Conservation (phyloP, 2,888 invertebrate species). For the Morinoia aosen region DNA sequence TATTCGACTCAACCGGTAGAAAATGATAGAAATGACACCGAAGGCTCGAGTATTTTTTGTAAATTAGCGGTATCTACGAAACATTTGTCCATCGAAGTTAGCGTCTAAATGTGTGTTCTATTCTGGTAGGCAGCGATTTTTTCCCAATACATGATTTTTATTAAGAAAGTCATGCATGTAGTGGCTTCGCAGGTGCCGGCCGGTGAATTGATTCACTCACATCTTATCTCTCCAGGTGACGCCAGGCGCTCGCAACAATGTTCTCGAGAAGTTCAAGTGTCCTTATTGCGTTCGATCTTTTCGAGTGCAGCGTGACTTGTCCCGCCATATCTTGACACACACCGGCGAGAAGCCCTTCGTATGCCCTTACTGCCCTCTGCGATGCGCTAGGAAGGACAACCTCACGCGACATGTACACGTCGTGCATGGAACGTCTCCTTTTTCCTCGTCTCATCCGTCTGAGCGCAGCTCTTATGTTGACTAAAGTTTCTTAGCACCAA, state of each 20-base stretch:
- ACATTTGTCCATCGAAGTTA: neutral
- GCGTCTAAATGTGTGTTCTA: neutral
- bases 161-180: neutral
- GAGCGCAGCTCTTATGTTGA: neutral
- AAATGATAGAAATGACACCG: neutral
- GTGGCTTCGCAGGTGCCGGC: neutral
- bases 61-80: neutral
- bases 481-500: neutral
- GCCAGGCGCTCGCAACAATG: constrained; percentile 24
- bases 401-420: constrained; percentile 54
- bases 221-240: constrained; percentile 44
- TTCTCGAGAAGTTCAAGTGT: constrained; percentile 50
- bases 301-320: constrained; percentile 56
- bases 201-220: constrained; percentile 32
- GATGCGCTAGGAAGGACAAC: constrained; percentile 63
- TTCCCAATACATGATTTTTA: neutral
- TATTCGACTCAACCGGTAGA: neutral
- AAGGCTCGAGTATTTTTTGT: neutral
- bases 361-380: constrained; percentile 61
- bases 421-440: neutral
- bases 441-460: neutral
- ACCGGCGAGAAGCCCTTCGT: constrained; percentile 66
- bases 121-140: neutral
- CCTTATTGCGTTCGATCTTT: constrained; percentile 55
- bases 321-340: constrained; percentile 62